Base-by-base conservation (phyloP, 2,888 invertebrate genomes). In the Morpho achilles region DNA sequence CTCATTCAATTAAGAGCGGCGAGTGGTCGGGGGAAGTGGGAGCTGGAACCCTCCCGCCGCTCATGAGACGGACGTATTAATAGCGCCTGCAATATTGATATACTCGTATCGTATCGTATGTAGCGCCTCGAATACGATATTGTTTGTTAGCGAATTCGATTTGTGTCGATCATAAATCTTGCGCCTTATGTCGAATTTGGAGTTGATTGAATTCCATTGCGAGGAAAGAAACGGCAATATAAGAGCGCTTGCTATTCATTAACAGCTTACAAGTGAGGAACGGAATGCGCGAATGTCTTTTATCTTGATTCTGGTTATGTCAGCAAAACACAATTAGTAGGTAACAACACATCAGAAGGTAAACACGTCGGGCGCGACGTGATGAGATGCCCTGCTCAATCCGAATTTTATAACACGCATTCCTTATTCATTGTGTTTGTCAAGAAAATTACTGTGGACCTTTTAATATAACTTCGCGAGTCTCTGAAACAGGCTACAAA, bases 1-100 rank as follows among this genome's bases (percentile, higher is more conserved):
- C 90, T 90, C 90, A 90, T 90, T 90, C 90, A 90, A 90, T 90
- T 90, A 90, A 88, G 89, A 89, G 89, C 86, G 89, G 87, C 89
- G 90, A 85, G 82, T 78, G 80, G 32, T 32, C 76, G 81, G 82
- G 69, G 70, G 70, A 73, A 71, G 60, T 61, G 63, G 60, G 63
- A 56, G 46, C 16, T n/a, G 65, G 56, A 58, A 58, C 72, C 72
- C 69, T 74, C 74, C 78, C 80, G 76, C 82, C 84, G 83, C 84
- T 87, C 87, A 86, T 87, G 89, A 89, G 89, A 89, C 89, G 90
- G 86, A 85, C 87, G 87, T 89, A 90, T 89, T 89, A 89, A 90
- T 89, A 89, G 88, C 88, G 87, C 85, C 84, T 88, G 90, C 90
- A 90, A 90, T 90, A 90, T 89, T 90, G 90, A 88, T 89, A 89